phyloP scores from a whole-genome alignment of 2,797 vertebrate species.

The Pelodytes ibericus region DNA sequence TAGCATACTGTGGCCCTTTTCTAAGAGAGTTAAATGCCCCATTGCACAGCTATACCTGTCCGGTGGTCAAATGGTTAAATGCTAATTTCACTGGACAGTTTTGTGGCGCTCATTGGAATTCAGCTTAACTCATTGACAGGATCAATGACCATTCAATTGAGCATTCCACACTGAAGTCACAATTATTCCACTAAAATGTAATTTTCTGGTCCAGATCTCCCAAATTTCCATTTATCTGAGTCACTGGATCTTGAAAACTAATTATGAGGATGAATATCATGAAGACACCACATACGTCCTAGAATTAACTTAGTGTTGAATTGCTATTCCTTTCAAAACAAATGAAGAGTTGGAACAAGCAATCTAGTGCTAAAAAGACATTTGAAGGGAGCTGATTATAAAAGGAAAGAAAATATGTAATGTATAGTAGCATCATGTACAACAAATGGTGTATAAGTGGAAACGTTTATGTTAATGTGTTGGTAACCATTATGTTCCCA shows the following conservation, averaged over 20 bases:
- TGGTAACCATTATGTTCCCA: no score
- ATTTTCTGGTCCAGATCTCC: constrained; percentile 34
- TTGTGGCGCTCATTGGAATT: not conserved
- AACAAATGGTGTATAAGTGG: not conserved
- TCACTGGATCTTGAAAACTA: constrained; percentile 19
- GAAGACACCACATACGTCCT: not conserved
- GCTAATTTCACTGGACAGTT: not conserved
- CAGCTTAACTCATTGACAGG: not conserved
- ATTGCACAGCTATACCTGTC: not conserved
- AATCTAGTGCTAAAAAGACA: not conserved
- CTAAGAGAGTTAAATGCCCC: not conserved
- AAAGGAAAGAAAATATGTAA: no score
- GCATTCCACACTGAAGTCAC: not conserved
- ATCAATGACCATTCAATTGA: constrained; percentile 22
- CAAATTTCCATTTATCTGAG: constrained; percentile 14
- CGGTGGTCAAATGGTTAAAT: not conserved
- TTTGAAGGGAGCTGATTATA: not conserved
- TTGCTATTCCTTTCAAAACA: not conserved
- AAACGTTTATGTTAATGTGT: no score
- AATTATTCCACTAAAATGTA: constrained; percentile 12
- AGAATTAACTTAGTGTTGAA: constrained; percentile 1
- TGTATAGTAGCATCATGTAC: no score
- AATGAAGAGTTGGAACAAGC: not conserved
- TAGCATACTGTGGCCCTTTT: not conserved
- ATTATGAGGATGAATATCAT: constrained; percentile 1